These are phyloP conservation scores for Smithornis capensis DNA, from an alignment of 2,113 vertebrate genomes.

Conservation along the genomic window DNA sequence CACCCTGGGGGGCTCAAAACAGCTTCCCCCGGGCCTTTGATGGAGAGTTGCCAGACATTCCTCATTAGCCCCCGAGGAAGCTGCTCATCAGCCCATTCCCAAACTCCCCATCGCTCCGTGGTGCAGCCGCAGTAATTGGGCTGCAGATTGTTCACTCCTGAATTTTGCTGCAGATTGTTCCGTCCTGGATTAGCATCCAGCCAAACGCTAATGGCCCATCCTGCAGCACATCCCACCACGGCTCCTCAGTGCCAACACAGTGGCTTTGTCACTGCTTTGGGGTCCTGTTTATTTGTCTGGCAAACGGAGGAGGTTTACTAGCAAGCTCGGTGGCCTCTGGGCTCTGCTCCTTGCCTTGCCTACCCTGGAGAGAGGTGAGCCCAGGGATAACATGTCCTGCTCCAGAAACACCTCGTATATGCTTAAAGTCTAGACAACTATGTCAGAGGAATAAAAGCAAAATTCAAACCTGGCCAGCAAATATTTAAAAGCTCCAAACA, in stretches of 20 bases:
- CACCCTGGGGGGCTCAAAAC: neutral
- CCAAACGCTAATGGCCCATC: neutral
- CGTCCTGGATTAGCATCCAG: neutral
- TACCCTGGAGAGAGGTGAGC: neutral
- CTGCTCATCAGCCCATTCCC: neutral
- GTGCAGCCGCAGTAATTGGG: neutral
- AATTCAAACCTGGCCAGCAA: neutral
- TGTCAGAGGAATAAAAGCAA: neutral
- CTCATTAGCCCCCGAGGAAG: neutral
- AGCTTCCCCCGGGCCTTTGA: neutral
- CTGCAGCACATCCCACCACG: neutral
- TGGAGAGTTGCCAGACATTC: neutral
- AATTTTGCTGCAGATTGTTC: neutral
- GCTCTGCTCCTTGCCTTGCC: neutral
- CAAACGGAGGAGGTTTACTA: neutral
- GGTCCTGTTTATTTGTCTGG: neutral
- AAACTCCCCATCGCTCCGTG: neutral
- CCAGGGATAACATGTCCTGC: neutral
- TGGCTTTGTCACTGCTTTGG: neutral
- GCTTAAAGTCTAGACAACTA: neutral
- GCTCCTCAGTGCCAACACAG: neutral
- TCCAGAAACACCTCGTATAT: neutral
- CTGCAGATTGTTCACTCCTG: neutral
- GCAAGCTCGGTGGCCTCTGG: fast-evolving
- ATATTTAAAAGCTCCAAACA: neutral